Conservation (phyloP, 1,140 invertebrate genomes). For the Psix sp. region DNA sequence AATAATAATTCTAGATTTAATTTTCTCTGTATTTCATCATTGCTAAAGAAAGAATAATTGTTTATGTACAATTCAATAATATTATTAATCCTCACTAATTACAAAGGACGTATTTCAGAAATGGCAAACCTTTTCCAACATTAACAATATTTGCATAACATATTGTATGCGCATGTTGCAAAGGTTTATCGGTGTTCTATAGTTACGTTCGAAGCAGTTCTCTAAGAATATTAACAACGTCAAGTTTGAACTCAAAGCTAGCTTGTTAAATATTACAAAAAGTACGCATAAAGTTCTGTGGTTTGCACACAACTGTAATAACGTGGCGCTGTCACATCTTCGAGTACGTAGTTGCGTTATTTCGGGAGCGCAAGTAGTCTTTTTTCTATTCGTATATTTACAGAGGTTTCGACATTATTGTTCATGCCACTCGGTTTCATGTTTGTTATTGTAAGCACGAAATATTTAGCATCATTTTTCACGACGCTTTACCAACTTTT, state of each 20-base stretch:
- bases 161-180: too few species aligned
- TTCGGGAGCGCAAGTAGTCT: conserved; percentile 44
- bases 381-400: conserved; percentile 38
- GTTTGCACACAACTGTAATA: conserved; percentile 50
- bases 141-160: too few species aligned
- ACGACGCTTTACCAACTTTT: conserved; percentile 20
- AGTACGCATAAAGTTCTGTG: conserved; percentile 37
- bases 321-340: conserved; percentile 41
- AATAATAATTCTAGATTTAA: too few species aligned
- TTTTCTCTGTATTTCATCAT: too few species aligned
- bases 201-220: conserved; percentile 22
- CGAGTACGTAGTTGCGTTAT: conserved; percentile 48
- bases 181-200: conserved; percentile 24
- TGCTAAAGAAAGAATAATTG: too few species aligned
- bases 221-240: conserved; percentile 47
- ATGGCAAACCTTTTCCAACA: too few species aligned
- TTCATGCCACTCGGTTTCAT: conserved; percentile 21
- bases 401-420: conserved; percentile 50
- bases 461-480: conserved; percentile 35
- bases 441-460: conserved; percentile 44
- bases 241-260: conserved; percentile 45
- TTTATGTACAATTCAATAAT: too few species aligned
- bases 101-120: too few species aligned
- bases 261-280: conserved; percentile 54
- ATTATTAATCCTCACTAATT: too few species aligned